Percentiles rank a stretch among this genome's conserved stretches.
Evolutionary conservation across 2,113 vertebrate genomes (phyloP).

Genomic region (Prietella phreatophila): DNA sequence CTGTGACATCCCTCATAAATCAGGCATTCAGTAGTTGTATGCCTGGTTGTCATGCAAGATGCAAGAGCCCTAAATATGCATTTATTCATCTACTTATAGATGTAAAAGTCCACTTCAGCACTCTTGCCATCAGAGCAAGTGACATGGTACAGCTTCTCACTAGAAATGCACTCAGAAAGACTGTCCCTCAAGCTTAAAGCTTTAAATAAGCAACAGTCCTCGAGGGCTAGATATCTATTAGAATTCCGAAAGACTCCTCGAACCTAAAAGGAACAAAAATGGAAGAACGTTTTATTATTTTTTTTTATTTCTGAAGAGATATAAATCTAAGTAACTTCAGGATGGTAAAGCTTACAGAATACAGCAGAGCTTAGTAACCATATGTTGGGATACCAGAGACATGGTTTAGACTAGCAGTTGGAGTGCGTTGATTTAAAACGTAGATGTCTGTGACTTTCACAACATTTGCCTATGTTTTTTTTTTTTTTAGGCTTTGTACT

Average conservation of each 20-base stretch:
- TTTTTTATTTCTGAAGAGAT: background rate
- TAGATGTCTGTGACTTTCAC: conserved; percentile 11
- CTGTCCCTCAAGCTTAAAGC: conserved; percentile 6
- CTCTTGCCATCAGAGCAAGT: conserved; percentile 15
- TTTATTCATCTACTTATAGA: conserved; percentile 54
- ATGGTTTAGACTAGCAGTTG: conserved; percentile 1
- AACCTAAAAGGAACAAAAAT: background rate
- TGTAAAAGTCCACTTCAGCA: conserved; percentile 44
- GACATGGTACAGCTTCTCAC: background rate
- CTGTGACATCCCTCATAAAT: conserved; percentile 47
- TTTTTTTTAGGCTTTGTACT: background rate
- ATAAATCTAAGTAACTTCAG: background rate
- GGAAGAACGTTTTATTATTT: background rate
- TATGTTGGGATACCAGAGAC: conserved; percentile 26
- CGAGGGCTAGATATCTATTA: conserved; percentile 14
- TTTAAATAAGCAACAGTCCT: conserved; percentile 30
- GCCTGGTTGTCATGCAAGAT: conserved; percentile 44
- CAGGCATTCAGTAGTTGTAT: conserved; percentile 46
- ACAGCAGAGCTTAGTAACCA: conserved; percentile 26
- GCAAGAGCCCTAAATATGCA: conserved; percentile 46
- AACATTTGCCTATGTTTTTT: background rate
- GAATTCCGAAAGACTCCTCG: background rate
- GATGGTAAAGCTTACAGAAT: background rate
- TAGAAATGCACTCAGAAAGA: conserved; percentile 8
- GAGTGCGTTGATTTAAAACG: conserved; percentile 22